These are phyloP conservation scores for Scatophagus argus DNA, from an alignment of 2,113 vertebrate genomes.

Conservation along the genomic window DNA sequence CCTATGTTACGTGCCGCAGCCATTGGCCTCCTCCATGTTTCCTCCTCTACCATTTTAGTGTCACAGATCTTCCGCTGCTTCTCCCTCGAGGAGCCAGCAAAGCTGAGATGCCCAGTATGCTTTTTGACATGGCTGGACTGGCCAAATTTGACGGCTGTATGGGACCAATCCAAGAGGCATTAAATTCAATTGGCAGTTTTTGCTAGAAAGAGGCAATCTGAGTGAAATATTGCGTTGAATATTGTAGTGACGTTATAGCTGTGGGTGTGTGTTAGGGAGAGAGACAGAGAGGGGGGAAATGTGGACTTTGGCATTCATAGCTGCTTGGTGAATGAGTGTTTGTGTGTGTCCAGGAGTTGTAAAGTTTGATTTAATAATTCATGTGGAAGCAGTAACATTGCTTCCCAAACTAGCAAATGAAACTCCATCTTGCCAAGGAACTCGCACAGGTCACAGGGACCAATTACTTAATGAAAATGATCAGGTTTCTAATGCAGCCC, in stretches of 20 bases:
- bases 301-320: constrained; percentile 15
- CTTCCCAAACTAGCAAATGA: constrained; percentile 80
- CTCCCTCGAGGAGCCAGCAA: constrained; percentile 27
- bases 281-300: neutral
- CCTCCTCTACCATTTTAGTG: constrained; percentile 65
- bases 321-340: constrained; percentile 47
- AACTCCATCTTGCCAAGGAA: constrained; percentile 80
- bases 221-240: constrained; percentile 32
- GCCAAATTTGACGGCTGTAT: constrained; percentile 48
- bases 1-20: constrained; percentile 54
- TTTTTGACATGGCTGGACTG: constrained; percentile 32
- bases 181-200: constrained; percentile 44
- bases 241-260: neutral
- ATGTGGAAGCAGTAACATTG: constrained; percentile 78
- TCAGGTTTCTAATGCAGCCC: constrained; percentile 77
- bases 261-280: neutral
- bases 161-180: constrained; percentile 47
- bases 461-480: constrained; percentile 85
- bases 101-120: constrained; percentile 30
- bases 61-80: constrained; percentile 50
- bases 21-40: constrained; percentile 56
- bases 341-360: constrained; percentile 69
- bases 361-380: constrained; percentile 81
- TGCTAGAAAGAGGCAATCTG: constrained; percentile 32
- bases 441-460: constrained; percentile 75